Percentiles rank a stretch among this genome's conserved stretches.
Evolutionary conservation across 2,888 invertebrate species (phyloP).

Genomic region (Cheilosia vernalis): DNA sequence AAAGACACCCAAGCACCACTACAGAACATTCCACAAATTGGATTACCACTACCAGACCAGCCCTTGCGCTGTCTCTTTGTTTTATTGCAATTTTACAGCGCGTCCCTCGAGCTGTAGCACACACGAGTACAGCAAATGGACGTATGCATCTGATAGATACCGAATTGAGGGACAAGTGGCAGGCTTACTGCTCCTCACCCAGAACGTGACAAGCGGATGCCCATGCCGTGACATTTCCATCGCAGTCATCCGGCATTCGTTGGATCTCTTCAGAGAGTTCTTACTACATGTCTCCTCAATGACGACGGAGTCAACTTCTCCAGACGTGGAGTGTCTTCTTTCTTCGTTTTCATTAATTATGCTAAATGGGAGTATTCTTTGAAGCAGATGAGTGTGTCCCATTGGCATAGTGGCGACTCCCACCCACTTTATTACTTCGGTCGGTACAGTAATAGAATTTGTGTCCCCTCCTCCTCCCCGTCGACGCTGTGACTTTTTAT

Average conservation of each 20-base stretch:
- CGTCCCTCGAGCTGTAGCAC: neutral
- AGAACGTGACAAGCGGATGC: slow-evolving; percentile 19
- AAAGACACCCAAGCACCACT: slow-evolving; percentile 41
- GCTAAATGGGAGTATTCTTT: slow-evolving; percentile 41
- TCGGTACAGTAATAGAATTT: slow-evolving; percentile 3
- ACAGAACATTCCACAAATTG: slow-evolving; percentile 59
- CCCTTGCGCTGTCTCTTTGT: neutral
- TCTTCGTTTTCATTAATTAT: slow-evolving; percentile 44
- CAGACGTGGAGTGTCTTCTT: neutral
- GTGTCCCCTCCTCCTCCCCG: neutral
- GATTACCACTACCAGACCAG: slow-evolving; percentile 34
- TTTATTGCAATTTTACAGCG: neutral
- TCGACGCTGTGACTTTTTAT: slow-evolving; percentile 36
- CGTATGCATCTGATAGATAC: slow-evolving; percentile 7
- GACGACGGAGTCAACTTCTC: slow-evolving; percentile 33
- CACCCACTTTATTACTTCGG: neutral
- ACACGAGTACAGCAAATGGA: slow-evolving; percentile 3
- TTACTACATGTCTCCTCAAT: slow-evolving; percentile 17
- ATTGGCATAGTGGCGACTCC: neutral
- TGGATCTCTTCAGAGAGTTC: slow-evolving; percentile 13
- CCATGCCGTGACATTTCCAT: slow-evolving; percentile 15
- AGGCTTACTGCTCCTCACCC: slow-evolving; percentile 18
- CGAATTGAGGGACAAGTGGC: slow-evolving; percentile 31
- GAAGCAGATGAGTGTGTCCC: neutral
- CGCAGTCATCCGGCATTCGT: neutral